A percentile compares a stretch with the other conserved stretches of the same genome.
phyloP scores from a whole-genome alignment of 1,140 invertebrate species.

The Drosophila arawakana region DNA sequence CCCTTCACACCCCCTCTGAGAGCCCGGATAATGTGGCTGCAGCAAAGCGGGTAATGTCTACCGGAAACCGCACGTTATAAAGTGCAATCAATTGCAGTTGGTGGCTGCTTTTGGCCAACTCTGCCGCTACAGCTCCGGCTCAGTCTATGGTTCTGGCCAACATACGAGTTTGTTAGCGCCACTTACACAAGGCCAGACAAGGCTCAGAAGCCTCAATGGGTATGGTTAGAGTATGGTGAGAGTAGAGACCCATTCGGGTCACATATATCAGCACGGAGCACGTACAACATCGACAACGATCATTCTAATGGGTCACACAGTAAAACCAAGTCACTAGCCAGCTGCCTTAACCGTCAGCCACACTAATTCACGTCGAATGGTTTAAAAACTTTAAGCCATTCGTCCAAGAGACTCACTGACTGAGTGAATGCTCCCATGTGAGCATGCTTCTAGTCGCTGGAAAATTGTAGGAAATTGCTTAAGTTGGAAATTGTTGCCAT shows the following conservation, averaged over 20 bases:
- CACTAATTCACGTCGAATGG: constrained; percentile 58
- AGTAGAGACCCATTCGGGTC: constrained; percentile 32
- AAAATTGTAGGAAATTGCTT: constrained; percentile 80
- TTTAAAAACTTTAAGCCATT: constrained; percentile 43
- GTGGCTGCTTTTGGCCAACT: constrained; percentile 54
- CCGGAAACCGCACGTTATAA: constrained; percentile 83
- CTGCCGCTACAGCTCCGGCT: neutral
- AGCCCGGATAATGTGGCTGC: constrained; percentile 65
- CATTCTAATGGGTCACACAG: constrained; percentile 82
- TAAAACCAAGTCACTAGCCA: constrained; percentile 61
- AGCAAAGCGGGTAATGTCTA: constrained; percentile 80
- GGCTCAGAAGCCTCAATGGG: constrained; percentile 14
- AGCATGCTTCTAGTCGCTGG: constrained; percentile 62
- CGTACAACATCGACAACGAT: constrained; percentile 80
- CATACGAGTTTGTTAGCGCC: constrained; percentile 73
- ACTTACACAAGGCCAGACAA: constrained; percentile 58
- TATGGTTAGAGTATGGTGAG: neutral
- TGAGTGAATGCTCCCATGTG: constrained; percentile 74
- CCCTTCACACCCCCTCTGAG: constrained; percentile 14
- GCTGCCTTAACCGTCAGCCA: constrained; percentile 38
- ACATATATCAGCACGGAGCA: constrained; percentile 52
- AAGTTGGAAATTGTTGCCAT: constrained; percentile 79
- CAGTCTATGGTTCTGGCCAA: constrained; percentile 25
- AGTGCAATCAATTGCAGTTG: constrained; percentile 82
- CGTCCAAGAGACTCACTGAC: constrained; percentile 14